Conservation (phyloP, 2,888 invertebrate genomes). For the Watsonalla cultraria region DNA sequence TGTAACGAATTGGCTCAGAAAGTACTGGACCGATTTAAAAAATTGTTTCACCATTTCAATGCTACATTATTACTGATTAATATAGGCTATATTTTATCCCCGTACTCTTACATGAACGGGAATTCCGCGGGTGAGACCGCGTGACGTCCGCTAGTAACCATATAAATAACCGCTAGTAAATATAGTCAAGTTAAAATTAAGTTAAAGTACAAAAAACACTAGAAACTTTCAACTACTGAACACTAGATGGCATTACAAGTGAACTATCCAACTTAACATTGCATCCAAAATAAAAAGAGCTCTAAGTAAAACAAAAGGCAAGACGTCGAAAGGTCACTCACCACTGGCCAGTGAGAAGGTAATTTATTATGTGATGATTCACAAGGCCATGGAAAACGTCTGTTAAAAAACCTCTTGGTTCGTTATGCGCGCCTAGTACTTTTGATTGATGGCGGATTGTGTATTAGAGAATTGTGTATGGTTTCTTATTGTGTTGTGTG, state of each 20-base stretch:
- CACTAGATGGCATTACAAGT: conserved; percentile 1
- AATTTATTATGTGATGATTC: conserved; percentile 33
- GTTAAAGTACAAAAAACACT: not conserved
- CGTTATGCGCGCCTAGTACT: conserved; percentile 35
- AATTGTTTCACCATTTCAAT: too few relatives aligned
- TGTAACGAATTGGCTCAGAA: too few relatives aligned
- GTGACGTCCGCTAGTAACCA: too few relatives aligned
- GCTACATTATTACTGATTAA: too few relatives aligned
- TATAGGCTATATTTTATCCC: too few relatives aligned
- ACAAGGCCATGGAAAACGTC: conserved; percentile 32
- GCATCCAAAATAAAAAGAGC: not conserved
- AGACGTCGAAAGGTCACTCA: conserved; percentile 6
- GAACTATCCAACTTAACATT: not conserved
- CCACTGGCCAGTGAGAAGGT: conserved; percentile 10
- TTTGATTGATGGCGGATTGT: conserved; percentile 37
- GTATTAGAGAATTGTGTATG: conserved; percentile 18
- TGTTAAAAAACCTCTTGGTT: conserved; percentile 19
- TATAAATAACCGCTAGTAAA: too few relatives aligned
- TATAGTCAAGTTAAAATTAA: too few relatives aligned
- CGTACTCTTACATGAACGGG: too few relatives aligned
- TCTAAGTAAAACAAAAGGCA: not conserved
- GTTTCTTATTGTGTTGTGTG: not conserved
- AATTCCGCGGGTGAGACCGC: too few relatives aligned
- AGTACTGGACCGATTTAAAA: too few relatives aligned
- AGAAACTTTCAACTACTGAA: not conserved